phyloP scores from a whole-genome alignment of 2,113 vertebrate genomes.

The Scartelaos histophorus region DNA sequence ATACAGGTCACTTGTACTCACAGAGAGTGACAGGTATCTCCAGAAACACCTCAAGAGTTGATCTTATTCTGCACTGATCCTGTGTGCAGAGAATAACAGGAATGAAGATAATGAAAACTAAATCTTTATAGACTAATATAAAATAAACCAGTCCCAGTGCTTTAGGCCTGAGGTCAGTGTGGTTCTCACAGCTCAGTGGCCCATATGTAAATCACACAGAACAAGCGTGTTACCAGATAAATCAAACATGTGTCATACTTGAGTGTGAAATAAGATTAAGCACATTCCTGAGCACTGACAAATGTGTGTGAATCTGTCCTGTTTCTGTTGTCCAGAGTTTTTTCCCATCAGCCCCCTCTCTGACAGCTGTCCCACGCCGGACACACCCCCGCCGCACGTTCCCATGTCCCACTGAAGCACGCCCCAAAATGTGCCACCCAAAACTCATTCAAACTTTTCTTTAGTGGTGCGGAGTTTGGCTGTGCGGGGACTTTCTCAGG shows the following conservation, averaged over 20 bases:
- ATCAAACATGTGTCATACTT: neutral
- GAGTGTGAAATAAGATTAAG: conserved; percentile 1
- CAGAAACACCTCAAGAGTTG: neutral
- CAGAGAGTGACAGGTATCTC: neutral
- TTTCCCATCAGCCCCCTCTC: conserved; percentile 21
- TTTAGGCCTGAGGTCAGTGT: neutral
- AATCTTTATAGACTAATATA: neutral
- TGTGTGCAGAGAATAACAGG: neutral
- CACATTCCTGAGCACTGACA: conserved; percentile 2
- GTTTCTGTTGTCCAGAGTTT: conserved; percentile 9
- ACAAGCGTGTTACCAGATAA: neutral
- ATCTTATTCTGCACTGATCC: neutral
- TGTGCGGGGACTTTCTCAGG: conserved; percentile 73
- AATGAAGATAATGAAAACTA: neutral
- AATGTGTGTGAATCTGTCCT: conserved; percentile 11
- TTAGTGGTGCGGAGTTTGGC: conserved; percentile 51
- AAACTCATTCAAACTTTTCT: conserved; percentile 68
- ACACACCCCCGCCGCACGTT: conserved; percentile 13
- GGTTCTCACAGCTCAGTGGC: neutral
- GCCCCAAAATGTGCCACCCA: conserved; percentile 60
- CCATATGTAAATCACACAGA: neutral
- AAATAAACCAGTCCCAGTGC: neutral
- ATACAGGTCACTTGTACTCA: neutral
- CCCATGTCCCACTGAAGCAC: conserved; percentile 39
- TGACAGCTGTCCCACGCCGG: conserved; percentile 42